Percentiles rank a stretch among this genome's conserved stretches.
Evolutionary conservation across 2,113 vertebrate genomes (phyloP).

Genomic region (Periophthalmus modestus): DNA sequence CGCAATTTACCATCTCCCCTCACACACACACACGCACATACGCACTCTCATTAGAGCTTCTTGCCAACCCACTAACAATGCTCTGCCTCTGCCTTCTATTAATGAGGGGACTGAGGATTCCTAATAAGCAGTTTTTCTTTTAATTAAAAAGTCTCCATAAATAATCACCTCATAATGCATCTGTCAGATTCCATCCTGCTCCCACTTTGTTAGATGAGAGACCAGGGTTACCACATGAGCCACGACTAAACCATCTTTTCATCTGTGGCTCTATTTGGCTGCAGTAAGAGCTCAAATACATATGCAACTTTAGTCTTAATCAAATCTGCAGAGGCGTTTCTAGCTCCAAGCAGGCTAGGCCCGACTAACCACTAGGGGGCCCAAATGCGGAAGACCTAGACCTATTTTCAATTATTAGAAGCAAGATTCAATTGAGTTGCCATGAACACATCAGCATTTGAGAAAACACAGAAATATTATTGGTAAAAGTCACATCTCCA

Average conservation of each 20-base stretch:
- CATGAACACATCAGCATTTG: too few relatives aligned
- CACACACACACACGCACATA: slow-evolving; percentile 28
- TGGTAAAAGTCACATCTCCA: too few relatives aligned
- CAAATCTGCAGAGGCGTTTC: not conserved
- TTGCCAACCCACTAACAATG: slow-evolving; percentile 65
- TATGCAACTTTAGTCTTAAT: not conserved
- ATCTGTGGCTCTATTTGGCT: slow-evolving; percentile 11
- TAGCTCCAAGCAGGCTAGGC: not conserved
- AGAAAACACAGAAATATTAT: too few relatives aligned
- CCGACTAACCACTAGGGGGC: too few relatives aligned
- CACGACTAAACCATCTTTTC: slow-evolving; percentile 5
- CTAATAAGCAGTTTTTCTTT: slow-evolving; percentile 82
- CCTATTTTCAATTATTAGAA: not conserved
- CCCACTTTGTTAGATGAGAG: slow-evolving; percentile 71
- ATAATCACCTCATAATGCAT: slow-evolving; percentile 81
- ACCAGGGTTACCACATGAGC: slow-evolving; percentile 35
- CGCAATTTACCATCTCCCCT: slow-evolving; percentile 23
- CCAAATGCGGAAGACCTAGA: not conserved
- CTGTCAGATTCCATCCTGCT: slow-evolving; percentile 77
- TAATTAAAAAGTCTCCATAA: slow-evolving; percentile 83
- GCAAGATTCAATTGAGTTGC: not conserved
- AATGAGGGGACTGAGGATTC: slow-evolving; percentile 77
- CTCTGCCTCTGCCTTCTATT: slow-evolving; percentile 71
- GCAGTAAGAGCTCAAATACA: not conserved
- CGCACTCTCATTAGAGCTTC: slow-evolving; percentile 72